Evolutionary conservation across 2,113 vertebrate species (phyloP).

Genomic region (Cromileptes altivelis): DNA sequence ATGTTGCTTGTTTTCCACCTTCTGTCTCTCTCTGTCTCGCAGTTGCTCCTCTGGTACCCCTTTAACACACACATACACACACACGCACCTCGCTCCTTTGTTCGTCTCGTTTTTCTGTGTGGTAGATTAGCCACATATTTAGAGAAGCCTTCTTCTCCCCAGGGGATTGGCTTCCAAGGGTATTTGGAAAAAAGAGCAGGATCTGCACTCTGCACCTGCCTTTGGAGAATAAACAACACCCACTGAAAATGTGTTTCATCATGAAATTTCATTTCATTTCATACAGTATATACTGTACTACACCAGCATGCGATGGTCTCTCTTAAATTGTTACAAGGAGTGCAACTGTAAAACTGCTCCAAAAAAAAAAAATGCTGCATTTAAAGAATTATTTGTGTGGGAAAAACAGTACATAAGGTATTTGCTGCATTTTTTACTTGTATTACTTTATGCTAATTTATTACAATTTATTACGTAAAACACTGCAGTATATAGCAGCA

Average conservation of each 20-base stretch:
- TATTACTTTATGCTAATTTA: not conserved
- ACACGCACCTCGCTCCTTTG: conserved; percentile 44
- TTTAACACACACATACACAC: conserved; percentile 30
- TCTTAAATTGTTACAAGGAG: not conserved
- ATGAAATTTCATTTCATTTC: conserved; percentile 38
- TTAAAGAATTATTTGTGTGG: not conserved
- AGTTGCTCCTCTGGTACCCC: conserved; percentile 44
- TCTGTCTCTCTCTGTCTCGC: conserved; percentile 44
- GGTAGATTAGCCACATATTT: conserved; percentile 80
- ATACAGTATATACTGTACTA: not conserved
- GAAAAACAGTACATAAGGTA: not conserved
- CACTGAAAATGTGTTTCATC: conserved; percentile 55
- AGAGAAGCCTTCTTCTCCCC: conserved; percentile 67
- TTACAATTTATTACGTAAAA: not conserved
- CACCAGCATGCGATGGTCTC: not conserved
- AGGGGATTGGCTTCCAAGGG: conserved; percentile 70
- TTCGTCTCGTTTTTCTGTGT: conserved; percentile 51
- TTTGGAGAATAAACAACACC: conserved; percentile 65
- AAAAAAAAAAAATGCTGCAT: conserved; percentile 5
- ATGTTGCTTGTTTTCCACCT: conserved; percentile 55
- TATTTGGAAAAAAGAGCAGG: conserved; percentile 67
- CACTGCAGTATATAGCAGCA: not conserved
- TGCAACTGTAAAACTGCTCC: not conserved
- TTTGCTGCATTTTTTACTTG: too few species aligned
- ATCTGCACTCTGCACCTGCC: conserved; percentile 68